Conservation (phyloP, 2,888 invertebrate species). For the Periphyllus acericola region DNA sequence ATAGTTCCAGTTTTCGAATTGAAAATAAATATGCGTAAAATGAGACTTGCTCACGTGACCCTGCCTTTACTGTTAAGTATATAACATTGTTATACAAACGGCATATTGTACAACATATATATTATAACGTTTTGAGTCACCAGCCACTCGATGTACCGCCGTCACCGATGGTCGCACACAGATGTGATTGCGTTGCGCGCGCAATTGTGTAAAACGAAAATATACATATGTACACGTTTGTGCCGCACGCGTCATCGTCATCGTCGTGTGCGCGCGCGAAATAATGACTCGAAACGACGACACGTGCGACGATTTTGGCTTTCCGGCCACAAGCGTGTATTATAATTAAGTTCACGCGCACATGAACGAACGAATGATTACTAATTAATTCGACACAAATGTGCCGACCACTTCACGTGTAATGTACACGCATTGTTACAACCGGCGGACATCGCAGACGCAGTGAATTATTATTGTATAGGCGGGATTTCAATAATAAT, state of each 20-base stretch:
- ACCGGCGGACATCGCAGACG: too few species aligned
- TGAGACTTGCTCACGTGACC: neutral
- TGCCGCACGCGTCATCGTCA: neutral
- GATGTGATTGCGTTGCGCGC: neutral
- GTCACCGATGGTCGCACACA: neutral
- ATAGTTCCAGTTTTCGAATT: conserved; percentile 43
- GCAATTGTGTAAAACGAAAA: neutral
- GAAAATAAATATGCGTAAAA: conserved; percentile 26
- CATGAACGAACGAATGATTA: too few species aligned
- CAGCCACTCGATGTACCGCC: neutral
- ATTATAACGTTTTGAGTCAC: neutral
- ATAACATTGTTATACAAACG: neutral
- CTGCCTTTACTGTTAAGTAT: neutral
- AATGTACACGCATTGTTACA: too few species aligned
- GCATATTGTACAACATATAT: neutral
- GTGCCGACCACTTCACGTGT: neutral
- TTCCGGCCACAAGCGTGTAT: too few species aligned
- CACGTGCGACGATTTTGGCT: neutral
- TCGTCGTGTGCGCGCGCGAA: too few species aligned
- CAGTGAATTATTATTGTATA: too few species aligned
- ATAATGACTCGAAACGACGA: neutral
- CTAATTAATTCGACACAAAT: neutral
- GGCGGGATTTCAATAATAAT: too few species aligned
- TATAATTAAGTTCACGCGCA: too few species aligned
- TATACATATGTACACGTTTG: neutral